A percentile compares a stretch with the other conserved stretches of the same genome.
These are phyloP conservation scores for Verasper variegatus DNA, from an alignment of 2,113 vertebrate species.

Conservation along the genomic window DNA sequence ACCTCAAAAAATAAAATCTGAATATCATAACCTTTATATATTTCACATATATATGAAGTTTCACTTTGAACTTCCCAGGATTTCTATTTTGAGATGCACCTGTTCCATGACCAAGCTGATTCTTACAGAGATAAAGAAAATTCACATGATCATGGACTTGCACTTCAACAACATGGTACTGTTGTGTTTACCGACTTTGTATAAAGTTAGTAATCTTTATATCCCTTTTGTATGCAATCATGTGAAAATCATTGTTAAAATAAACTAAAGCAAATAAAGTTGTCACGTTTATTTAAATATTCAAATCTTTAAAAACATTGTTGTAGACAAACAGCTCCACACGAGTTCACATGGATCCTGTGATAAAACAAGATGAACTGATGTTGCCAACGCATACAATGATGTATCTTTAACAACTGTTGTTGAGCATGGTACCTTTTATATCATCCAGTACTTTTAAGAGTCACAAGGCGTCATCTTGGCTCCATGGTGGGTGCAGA, in stretches of 20 bases:
- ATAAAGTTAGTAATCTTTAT: not conserved
- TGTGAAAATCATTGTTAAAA: not conserved
- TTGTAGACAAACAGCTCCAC: not conserved
- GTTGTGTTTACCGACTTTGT: not conserved
- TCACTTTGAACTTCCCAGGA: too few relatives aligned
- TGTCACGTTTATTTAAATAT: constrained; percentile 48
- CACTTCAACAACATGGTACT: not conserved
- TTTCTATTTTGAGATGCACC: not conserved
- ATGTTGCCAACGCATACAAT: not conserved
- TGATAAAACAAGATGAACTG: not conserved
- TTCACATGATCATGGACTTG: too few relatives aligned
- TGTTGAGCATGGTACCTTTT: not conserved
- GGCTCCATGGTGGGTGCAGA: not conserved
- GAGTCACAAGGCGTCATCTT: not conserved
- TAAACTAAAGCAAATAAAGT: constrained; percentile 27
- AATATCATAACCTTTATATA: too few relatives aligned
- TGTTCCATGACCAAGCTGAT: not conserved
- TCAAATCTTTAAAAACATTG: constrained; percentile 2
- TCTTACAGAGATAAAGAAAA: not conserved
- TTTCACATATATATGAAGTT: too few relatives aligned
- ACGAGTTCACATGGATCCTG: constrained; percentile 2
- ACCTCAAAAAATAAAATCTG: too few relatives aligned
- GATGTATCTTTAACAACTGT: not conserved
- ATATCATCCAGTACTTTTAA: not conserved
- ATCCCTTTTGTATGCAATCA: not conserved